Percentiles rank a stretch among this genome's conserved stretches.
These are phyloP conservation scores for Plusia festucae DNA, from an alignment of 2,888 invertebrate genomes.

Conservation along the genomic window DNA sequence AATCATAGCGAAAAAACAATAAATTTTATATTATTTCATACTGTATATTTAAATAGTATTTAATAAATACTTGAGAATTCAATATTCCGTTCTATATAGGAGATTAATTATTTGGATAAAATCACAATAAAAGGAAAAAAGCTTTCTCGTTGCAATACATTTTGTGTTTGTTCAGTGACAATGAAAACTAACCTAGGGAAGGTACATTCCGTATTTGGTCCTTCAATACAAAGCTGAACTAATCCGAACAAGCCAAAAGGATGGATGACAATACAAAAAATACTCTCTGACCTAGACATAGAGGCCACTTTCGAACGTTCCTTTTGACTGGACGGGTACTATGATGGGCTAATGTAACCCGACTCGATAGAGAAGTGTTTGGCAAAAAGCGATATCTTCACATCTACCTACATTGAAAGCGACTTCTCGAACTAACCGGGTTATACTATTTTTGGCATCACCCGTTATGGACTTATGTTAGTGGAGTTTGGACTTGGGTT, in stretches of 20 bases:
- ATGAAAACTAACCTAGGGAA: conserved; percentile 12
- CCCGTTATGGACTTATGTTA: conserved; percentile 52
- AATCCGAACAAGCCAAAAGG: conserved; percentile 65
- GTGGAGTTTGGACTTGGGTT: conserved; percentile 50
- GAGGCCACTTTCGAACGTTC: conserved; percentile 54
- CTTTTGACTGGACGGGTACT: conserved; percentile 78
- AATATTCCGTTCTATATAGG: conserved; percentile 20
- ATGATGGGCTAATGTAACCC: conserved; percentile 66
- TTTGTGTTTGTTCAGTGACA: conserved; percentile 8
- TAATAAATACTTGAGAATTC: conserved; percentile 9
- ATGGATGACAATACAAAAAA: conserved; percentile 48
- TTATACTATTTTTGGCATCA: conserved; percentile 58
- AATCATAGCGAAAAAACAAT: conserved; percentile 22
- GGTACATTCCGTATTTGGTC: conserved; percentile 27
- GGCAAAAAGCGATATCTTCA: conserved; percentile 66
- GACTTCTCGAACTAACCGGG: conserved; percentile 66
- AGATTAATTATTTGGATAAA: conserved; percentile 8
- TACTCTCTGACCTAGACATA: conserved; percentile 38
- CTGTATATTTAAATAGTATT: conserved; percentile 23
- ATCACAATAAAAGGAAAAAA: conserved; percentile 3
- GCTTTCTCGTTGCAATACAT: conserved; percentile 16
- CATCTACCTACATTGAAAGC: conserved; percentile 75
- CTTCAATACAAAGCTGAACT: conserved; percentile 36
- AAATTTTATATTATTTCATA: conserved; percentile 17
- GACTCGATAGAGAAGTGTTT: conserved; percentile 66